Conservation (phyloP, 2,888 invertebrate species). For the Cheilosia pagana region DNA sequence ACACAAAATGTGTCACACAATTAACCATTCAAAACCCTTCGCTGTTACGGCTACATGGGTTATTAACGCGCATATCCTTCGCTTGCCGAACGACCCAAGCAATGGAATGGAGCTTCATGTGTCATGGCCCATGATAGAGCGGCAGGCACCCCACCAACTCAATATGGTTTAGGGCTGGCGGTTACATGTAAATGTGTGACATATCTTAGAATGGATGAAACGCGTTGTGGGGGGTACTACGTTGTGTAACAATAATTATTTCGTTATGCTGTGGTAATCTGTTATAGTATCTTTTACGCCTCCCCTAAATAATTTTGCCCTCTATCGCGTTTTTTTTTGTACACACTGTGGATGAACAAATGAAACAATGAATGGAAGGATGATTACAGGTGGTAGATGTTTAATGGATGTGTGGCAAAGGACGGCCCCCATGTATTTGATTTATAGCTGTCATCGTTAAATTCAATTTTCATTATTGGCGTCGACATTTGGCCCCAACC, state of each 20-base stretch:
- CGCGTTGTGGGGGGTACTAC: background rate
- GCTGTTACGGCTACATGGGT: conserved; percentile 55
- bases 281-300: conserved; percentile 61
- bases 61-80: conserved; percentile 42
- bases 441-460: conserved; percentile 67
- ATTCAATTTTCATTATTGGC: conserved; percentile 68
- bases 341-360: background rate
- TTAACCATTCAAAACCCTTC: conserved; percentile 67
- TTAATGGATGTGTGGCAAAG: conserved; percentile 34
- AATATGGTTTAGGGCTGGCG: conserved; percentile 35
- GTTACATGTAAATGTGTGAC: conserved; percentile 36
- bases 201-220: conserved; percentile 58
- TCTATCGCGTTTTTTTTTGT: conserved; percentile 22
- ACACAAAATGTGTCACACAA: conserved; percentile 63
- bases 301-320: conserved; percentile 49
- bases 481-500: conserved; percentile 38
- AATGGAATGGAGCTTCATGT: conserved; percentile 22
- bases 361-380: conserved; percentile 28
- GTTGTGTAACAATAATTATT: conserved; percentile 65
- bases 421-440: conserved; percentile 38
- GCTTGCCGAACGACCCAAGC: conserved; percentile 11
- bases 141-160: conserved; percentile 31
- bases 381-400: conserved; percentile 32
- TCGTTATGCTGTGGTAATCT: conserved; percentile 66
- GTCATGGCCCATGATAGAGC: conserved; percentile 27